Evolutionary conservation across 2,797 vertebrate genomes (phyloP), one percentile per base, ranked within the genome.

Genomic region (Philypnodon macrostomus): DNA sequence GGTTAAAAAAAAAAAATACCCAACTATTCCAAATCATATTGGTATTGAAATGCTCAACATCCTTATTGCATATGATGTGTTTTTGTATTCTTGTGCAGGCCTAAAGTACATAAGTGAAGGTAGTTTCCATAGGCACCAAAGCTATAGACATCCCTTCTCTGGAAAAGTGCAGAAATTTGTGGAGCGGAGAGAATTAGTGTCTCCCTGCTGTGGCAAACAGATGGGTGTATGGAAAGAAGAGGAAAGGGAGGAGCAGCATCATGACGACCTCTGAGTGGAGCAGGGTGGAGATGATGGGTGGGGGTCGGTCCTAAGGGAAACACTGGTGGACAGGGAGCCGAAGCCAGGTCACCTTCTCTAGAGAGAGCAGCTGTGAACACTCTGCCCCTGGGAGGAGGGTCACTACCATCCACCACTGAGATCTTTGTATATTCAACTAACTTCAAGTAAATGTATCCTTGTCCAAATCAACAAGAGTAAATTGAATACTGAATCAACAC

Each of bases 321-420:
- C n/a, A n/a, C 47, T 56, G 51, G 40, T 52, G 42, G 67, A 53
- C 66, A 74, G 68, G 64, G 63, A 81, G 73, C 66, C 81, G 72
- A 68, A 71, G 74, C 60, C 69, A 68, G 78, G 82, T 85, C 84
- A 87, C 81, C 77, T 87, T 87, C 81, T 85, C 81, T 60, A 55
- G 63, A 84, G 84, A 80, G 77, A 81, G 75, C 79, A 84, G 84
- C 85, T 83, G 83, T 72, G 79, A 86, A 78, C 70, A 83, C 69
- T 67, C 61, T 54, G 63, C 83, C 68, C 80, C 65, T 76, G 77
- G 75, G 78, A 85, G 66, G 64, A 58, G 62, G 75, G 76, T 88
- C 85, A 79, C 75, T 66, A 75, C 63, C n/a, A n/a, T n/a, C n/a
- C n/a, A n/a, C n/a, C n/a, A n/a, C n/a, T n/a, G n/a, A n/a, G n/a